A percentile compares a stretch with the other conserved stretches of the same genome.
Conservation (phyloP, 2,113 vertebrate genomes). For the Puffinus mauretanicus region DNA sequence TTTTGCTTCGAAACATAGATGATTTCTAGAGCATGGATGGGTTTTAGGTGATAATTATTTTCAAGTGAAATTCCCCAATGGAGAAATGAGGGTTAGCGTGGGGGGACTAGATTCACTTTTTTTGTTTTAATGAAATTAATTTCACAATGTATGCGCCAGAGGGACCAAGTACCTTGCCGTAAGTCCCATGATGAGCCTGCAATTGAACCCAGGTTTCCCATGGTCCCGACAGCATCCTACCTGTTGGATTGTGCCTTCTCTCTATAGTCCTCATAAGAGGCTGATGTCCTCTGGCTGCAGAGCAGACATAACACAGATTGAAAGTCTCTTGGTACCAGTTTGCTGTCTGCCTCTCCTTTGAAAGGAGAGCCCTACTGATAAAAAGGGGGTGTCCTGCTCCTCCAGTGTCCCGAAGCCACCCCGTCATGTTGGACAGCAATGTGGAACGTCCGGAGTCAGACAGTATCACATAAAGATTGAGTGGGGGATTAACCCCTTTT, state of each 20-base stretch:
- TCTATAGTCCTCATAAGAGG: background rate
- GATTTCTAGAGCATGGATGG: background rate
- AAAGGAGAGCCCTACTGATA: background rate
- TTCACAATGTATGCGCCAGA: background rate
- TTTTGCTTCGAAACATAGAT: background rate
- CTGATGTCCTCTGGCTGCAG: background rate
- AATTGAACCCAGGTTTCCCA: background rate
- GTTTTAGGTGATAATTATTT: background rate
- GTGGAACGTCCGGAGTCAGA: background rate
- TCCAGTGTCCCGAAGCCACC: background rate
- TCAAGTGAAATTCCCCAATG: background rate
- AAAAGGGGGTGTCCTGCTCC: background rate
- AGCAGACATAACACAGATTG: background rate
- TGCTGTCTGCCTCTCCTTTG: background rate
- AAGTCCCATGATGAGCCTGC: background rate
- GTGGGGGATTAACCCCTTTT: background rate
- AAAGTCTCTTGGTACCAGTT: background rate
- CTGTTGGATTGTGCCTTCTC: background rate
- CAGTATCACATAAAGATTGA: background rate
- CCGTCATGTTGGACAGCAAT: fast-evolving
- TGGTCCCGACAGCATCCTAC: background rate
- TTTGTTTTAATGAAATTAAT: background rate
- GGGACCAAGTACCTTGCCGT: background rate
- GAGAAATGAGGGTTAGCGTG: background rate
- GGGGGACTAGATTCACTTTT: background rate